Percentiles rank a stretch among this genome's conserved stretches.
Conservation (phyloP, 2,888 invertebrate species). For the Drosophila ezoana region DNA sequence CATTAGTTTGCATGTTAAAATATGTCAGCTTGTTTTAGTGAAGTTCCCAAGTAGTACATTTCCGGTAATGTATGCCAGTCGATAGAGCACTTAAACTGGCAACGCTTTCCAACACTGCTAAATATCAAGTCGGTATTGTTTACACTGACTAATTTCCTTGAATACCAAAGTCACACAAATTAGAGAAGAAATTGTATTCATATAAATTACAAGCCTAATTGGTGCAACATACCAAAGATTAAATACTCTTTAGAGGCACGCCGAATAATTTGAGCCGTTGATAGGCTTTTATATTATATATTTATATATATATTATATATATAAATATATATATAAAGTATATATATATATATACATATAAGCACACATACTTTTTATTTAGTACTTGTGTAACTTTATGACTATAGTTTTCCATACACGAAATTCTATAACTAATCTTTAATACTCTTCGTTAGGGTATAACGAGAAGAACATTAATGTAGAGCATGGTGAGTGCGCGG, state of each 20-base stretch:
- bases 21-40: conserved; percentile 1
- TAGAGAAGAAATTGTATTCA: neutral
- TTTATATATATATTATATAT: no score
- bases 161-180: conserved; percentile 16
- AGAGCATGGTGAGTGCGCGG: neutral
- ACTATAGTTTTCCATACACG: neutral
- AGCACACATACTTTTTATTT: no score
- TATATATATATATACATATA: no score
- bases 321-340: no score
- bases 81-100: conserved; percentile 31
- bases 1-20: conserved; percentile 2
- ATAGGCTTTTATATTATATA: no score
- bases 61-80: conserved; percentile 32
- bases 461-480: neutral
- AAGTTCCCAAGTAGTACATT: conserved; percentile 1
- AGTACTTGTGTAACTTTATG: no score
- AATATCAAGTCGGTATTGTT: conserved; percentile 16
- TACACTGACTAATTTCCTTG: conserved; percentile 26
- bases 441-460: neutral
- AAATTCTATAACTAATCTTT: no score
- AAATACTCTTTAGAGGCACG: conserved; percentile 2
- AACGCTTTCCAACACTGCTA: conserved; percentile 8
- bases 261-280: no score
- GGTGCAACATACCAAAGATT: neutral
- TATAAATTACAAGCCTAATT: conserved; percentile 7